Percentiles rank a stretch among this genome's conserved stretches.
Evolutionary conservation across 2,888 invertebrate genomes (phyloP).

Genomic region (Callyntrura guangdongensis): DNA sequence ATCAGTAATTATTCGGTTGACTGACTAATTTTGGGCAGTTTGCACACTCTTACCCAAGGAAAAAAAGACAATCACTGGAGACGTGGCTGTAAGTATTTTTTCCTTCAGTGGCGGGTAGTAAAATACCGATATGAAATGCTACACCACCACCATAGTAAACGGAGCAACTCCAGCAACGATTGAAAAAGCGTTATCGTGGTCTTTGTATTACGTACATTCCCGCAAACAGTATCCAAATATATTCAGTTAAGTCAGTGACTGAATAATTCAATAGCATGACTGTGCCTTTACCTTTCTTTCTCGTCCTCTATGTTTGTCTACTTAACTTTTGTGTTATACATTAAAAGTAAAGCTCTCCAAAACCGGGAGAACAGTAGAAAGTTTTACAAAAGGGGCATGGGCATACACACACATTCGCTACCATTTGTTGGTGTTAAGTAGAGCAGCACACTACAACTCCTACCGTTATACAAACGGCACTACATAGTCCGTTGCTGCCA

Average conservation of each 20-base stretch:
- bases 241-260: not conserved
- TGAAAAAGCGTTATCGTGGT: not conserved
- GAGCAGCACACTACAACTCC: not conserved
- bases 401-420: not conserved
- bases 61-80: too few relatives aligned
- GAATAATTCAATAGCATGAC: slow-evolving; percentile 41
- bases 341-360: not conserved
- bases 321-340: slow-evolving; percentile 24
- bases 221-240: not conserved
- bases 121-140: too few relatives aligned
- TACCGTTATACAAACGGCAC: not conserved
- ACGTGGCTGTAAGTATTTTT: too few relatives aligned
- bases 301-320: slow-evolving; percentile 7
- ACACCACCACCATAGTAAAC: too few relatives aligned
- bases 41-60: too few relatives aligned
- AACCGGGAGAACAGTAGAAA: not conserved
- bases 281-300: not conserved
- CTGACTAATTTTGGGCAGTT: too few relatives aligned
- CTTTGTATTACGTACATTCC: not conserved
- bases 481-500: slow-evolving; percentile 9
- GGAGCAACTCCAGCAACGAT: not conserved
- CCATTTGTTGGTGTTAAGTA: not conserved
- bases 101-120: too few relatives aligned
- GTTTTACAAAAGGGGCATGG: not conserved
- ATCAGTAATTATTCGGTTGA: too few relatives aligned